phyloP scores from a whole-genome alignment of 2,113 vertebrate species.

The Rhodinocichla rosea region DNA sequence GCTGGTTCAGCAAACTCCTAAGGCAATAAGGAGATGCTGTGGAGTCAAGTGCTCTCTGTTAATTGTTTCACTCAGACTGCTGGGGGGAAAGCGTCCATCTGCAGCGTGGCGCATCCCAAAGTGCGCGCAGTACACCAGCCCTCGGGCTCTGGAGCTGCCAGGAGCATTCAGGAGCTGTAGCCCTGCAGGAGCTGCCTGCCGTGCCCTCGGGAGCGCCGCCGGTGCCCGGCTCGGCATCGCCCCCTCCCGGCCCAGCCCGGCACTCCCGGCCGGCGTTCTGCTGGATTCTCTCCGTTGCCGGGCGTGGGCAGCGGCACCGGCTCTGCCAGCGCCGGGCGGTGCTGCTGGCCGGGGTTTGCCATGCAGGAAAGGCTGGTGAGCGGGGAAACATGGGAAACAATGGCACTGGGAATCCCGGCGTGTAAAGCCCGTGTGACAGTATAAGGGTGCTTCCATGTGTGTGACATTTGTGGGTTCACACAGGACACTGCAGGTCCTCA shows the following conservation, averaged over 20 bases:
- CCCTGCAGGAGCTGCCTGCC: rapidly evolving
- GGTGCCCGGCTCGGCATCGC: constrained; percentile 35
- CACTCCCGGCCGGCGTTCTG: background rate
- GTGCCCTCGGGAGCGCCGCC: background rate
- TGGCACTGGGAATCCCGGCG: background rate
- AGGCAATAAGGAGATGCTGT: background rate
- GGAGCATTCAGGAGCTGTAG: rapidly evolving
- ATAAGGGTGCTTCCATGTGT: rapidly evolving
- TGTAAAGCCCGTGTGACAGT: rapidly evolving
- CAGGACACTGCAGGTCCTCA: background rate
- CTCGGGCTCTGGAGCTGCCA: background rate
- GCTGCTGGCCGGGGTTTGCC: background rate
- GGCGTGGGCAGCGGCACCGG: rapidly evolving
- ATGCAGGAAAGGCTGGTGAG: background rate
- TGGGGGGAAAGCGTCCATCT: background rate
- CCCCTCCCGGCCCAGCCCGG: constrained; percentile 50
- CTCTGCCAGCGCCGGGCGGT: rapidly evolving
- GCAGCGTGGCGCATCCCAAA: background rate
- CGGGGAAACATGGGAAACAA: too few species aligned
- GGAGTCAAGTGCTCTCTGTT: background rate
- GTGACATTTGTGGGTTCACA: background rate
- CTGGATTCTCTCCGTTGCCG: rapidly evolving
- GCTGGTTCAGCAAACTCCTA: background rate
- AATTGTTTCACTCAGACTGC: background rate
- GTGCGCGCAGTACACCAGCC: background rate